Evolutionary conservation across 2,797 vertebrate species (phyloP).

Genomic region (Astyanax mexicanus): DNA sequence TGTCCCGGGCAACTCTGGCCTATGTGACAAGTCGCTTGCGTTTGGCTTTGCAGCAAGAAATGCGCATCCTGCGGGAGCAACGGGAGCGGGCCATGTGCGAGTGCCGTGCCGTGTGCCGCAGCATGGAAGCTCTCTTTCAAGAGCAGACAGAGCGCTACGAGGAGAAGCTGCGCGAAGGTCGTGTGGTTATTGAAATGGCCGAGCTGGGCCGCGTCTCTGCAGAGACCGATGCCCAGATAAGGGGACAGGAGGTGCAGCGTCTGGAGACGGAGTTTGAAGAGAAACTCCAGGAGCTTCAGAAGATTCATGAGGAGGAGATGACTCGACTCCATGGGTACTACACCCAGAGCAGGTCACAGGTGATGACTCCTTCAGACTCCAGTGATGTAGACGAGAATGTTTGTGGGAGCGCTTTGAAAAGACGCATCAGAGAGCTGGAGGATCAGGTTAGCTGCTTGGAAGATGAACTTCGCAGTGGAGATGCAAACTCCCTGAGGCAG

Average conservation of each 20-base stretch:
- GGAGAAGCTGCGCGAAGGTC: conserved; percentile 77
- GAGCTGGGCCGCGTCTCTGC: conserved; percentile 77
- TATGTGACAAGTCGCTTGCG: conserved; percentile 83
- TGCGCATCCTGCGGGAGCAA: conserved; percentile 55
- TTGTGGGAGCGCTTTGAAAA: conserved; percentile 71
- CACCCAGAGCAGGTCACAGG: conserved; percentile 32
- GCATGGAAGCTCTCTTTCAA: conserved; percentile 71
- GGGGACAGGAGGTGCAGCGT: conserved; percentile 75
- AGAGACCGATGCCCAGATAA: conserved; percentile 76
- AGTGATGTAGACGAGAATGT: conserved; percentile 39
- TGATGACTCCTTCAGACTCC: conserved; percentile 6
- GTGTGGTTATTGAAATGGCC: conserved; percentile 76
- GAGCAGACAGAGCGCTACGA: conserved; percentile 77
- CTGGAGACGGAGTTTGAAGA: conserved; percentile 85
- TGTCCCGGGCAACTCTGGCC: conserved; percentile 86
- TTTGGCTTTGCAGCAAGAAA: conserved; percentile 78
- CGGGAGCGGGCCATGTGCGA: conserved; percentile 77
- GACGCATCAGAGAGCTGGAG: conserved; percentile 80
- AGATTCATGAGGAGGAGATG: conserved; percentile 88
- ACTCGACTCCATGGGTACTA: conserved; percentile 82
- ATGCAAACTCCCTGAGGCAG: conserved; percentile 71
- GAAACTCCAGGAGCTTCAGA: conserved; percentile 86
- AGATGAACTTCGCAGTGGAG: conserved; percentile 75
- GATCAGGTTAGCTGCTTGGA: conserved; percentile 75
- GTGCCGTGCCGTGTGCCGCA: conserved; percentile 70